Percentiles rank a stretch among this genome's conserved stretches.
phyloP scores from a whole-genome alignment of 2,888 invertebrate species.

The Ypsolopha scabrella region DNA sequence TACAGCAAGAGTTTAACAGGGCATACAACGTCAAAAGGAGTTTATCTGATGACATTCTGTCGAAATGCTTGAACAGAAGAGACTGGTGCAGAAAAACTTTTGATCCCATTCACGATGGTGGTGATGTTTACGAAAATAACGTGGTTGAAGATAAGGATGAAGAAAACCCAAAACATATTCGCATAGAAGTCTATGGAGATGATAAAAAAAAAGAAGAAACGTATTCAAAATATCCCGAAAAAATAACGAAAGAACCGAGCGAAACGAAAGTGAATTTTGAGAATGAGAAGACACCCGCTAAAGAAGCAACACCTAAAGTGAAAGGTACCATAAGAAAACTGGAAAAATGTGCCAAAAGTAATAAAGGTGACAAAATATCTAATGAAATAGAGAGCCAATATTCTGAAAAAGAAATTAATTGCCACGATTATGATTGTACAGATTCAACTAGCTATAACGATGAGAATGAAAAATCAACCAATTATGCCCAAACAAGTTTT shows the following conservation, averaged over 20 bases:
- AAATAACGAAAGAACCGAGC: constrained; percentile 5
- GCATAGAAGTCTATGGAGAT: background rate
- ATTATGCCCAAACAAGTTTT: background rate
- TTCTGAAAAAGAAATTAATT: constrained; percentile 40
- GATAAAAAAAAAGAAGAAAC: constrained; percentile 9
- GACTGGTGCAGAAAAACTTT: constrained; percentile 33
- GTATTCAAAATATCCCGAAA: background rate
- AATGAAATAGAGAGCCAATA: constrained; percentile 8
- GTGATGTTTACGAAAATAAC: too few relatives aligned
- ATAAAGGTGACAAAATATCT: constrained; percentile 8
- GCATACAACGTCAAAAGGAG: constrained; percentile 24
- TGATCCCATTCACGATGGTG: background rate
- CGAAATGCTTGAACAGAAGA: constrained; percentile 48
- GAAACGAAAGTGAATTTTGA: constrained; percentile 25
- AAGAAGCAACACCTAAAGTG: too few relatives aligned
- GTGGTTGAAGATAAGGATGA: too few relatives aligned
- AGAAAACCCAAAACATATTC: constrained; percentile 8
- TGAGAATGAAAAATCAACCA: constrained; percentile 6
- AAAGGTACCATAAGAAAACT: background rate
- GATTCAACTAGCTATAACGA: too few relatives aligned
- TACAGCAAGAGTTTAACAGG: constrained; percentile 33
- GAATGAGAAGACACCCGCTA: constrained; percentile 14
- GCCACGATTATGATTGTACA: constrained; percentile 24
- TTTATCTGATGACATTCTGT: constrained; percentile 53
- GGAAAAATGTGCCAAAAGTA: constrained; percentile 5